A percentile compares a stretch with the other conserved stretches of the same genome.
Evolutionary conservation across 2,888 invertebrate genomes (phyloP).

Genomic region (Orthosia incerta): DNA sequence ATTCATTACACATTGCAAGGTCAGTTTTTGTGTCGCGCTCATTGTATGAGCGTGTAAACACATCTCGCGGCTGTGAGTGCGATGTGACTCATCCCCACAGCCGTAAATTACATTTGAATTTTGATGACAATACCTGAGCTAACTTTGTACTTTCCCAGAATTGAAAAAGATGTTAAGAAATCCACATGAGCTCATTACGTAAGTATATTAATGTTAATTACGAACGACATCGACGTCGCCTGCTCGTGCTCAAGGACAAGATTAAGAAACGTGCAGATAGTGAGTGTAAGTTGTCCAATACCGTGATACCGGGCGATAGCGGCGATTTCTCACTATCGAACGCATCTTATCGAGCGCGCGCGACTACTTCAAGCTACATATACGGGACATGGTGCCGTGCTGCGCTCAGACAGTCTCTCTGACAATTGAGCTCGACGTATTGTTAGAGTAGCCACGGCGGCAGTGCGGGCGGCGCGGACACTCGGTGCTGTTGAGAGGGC

Average conservation of each 20-base stretch:
- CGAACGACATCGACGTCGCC: not conserved
- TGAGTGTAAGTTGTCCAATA: constrained; percentile 32
- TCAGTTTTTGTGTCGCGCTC: constrained; percentile 45
- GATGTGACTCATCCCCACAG: constrained; percentile 24
- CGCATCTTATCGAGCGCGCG: constrained; percentile 33
- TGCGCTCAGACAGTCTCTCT: not conserved
- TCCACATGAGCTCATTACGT: constrained; percentile 3
- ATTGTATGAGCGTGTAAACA: constrained; percentile 34
- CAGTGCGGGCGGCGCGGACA: not conserved
- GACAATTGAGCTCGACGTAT: constrained; percentile 4
- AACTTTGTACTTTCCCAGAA: constrained; percentile 2
- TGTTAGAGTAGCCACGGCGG: not conserved
- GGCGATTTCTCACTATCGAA: constrained; percentile 21
- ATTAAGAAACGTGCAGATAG: constrained; percentile 61
- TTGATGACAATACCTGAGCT: constrained; percentile 4
- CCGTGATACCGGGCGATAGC: constrained; percentile 41
- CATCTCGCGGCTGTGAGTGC: constrained; percentile 10
- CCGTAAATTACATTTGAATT: not conserved
- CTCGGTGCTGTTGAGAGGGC: constrained; percentile 3
- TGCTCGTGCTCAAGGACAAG: constrained; percentile 45
- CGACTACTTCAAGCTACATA: not conserved
- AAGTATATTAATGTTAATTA: constrained; percentile 39
- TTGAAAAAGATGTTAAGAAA: constrained; percentile 12
- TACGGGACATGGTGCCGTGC: not conserved
- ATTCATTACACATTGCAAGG: constrained; percentile 46